phyloP scores from a whole-genome alignment of 2,888 invertebrate species.

The Microplitis deprimator region DNA sequence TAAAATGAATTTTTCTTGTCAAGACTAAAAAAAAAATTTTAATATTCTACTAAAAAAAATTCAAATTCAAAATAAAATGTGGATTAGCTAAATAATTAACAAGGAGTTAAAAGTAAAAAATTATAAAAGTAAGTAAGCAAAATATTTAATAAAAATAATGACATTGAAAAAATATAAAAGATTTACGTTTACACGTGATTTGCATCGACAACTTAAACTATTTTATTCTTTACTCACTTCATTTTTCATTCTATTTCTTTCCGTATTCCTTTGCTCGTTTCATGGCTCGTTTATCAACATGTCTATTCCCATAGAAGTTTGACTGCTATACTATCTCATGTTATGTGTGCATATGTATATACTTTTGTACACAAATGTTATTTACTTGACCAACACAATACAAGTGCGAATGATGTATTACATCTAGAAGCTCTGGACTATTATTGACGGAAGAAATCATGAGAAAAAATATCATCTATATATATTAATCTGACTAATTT shows the following conservation, averaged over 20 bases:
- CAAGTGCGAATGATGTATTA: background rate
- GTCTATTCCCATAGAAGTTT: constrained; percentile 3
- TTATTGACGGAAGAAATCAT: background rate
- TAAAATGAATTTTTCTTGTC: background rate
- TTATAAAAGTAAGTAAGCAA: constrained; percentile 2
- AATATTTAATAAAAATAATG: background rate
- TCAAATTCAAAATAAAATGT: background rate
- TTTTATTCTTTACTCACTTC: background rate
- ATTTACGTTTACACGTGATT: constrained; percentile 12
- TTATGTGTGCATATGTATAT: background rate
- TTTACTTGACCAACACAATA: background rate
- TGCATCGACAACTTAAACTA: constrained; percentile 8
- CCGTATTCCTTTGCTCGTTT: background rate
- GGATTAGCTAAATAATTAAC: background rate
- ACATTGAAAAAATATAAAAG: constrained; percentile 3
- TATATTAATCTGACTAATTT: background rate
- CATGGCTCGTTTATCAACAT: constrained; percentile 12
- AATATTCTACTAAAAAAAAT: background rate
- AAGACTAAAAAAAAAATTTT: background rate
- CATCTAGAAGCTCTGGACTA: background rate
- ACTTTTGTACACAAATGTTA: background rate
- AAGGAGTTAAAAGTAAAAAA: background rate
- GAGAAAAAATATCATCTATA: background rate
- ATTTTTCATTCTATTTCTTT: background rate
- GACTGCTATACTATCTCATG: background rate